Percentiles rank a stretch among this genome's conserved stretches.
Conservation (phyloP, 1,140 invertebrate species). For the Aphidius gifuensis region DNA sequence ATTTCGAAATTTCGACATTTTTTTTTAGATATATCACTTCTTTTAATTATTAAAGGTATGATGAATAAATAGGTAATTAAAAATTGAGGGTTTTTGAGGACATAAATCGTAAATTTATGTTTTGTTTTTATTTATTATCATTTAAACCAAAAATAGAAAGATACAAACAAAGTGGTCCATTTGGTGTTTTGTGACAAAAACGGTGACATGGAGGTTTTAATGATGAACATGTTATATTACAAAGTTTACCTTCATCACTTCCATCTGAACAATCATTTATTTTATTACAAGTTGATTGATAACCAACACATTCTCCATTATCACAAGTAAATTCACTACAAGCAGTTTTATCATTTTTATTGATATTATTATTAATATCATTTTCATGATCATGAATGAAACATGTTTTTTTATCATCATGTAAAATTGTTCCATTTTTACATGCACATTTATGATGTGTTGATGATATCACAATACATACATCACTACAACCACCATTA, state of each 20-base stretch:
- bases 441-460: constrained; percentile 58
- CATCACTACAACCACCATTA: constrained; percentile 71
- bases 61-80: too few species aligned
- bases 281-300: constrained; percentile 64
- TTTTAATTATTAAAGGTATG: too few species aligned
- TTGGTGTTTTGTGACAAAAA: constrained; percentile 73
- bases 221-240: constrained; percentile 70
- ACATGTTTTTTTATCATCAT: constrained; percentile 56
- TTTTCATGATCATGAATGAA: constrained; percentile 60
- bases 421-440: constrained; percentile 57
- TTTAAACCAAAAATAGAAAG: constrained; percentile 64
- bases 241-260: constrained; percentile 64
- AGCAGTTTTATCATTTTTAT: constrained; percentile 63
- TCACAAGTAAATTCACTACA: constrained; percentile 51
- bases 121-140: constrained; percentile 63
- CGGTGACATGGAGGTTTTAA: constrained; percentile 61
- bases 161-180: constrained; percentile 78
- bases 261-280: constrained; percentile 73
- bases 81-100: too few species aligned
- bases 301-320: constrained; percentile 55
- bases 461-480: constrained; percentile 60
- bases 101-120: constrained; percentile 74
- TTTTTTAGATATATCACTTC: too few species aligned
- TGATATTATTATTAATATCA: constrained; percentile 71
- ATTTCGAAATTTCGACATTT: too few species aligned